A percentile compares a stretch with the other conserved stretches of the same genome.
These are phyloP conservation scores for Lutraria rhynchaena DNA, from an alignment of 1,140 invertebrate species.

Conservation along the genomic window DNA sequence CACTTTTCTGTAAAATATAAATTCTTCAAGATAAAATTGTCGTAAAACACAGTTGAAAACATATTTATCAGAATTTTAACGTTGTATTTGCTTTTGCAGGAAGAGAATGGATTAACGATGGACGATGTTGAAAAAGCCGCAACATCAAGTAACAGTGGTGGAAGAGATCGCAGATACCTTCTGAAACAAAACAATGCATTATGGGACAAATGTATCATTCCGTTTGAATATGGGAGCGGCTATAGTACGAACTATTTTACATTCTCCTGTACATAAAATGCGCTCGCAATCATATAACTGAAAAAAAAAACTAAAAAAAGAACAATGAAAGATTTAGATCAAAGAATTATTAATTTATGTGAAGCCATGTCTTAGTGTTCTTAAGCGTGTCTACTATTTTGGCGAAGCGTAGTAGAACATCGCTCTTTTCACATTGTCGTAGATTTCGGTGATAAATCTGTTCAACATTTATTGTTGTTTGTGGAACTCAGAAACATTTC, in stretches of 20 bases:
- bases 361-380: no score
- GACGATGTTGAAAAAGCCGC: neutral
- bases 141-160: neutral
- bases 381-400: no score
- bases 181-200: neutral
- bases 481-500: neutral
- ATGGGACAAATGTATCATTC: slow-evolving; percentile 40
- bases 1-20: no score
- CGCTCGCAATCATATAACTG: no score
- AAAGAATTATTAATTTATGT: no score
- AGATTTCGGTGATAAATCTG: no score
- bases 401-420: no score
- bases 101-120: slow-evolving; percentile 1
- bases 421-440: no score
- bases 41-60: neutral
- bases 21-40: neutral
- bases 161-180: neutral
- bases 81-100: neutral
- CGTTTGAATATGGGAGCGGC: neutral
- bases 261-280: neutral
- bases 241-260: slow-evolving; percentile 6
- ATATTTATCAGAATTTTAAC: neutral
- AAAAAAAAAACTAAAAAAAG: no score
- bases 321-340: neutral
- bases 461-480: neutral